Base-by-base conservation (phyloP, 2,888 invertebrate species). In the Macaria liturata region DNA sequence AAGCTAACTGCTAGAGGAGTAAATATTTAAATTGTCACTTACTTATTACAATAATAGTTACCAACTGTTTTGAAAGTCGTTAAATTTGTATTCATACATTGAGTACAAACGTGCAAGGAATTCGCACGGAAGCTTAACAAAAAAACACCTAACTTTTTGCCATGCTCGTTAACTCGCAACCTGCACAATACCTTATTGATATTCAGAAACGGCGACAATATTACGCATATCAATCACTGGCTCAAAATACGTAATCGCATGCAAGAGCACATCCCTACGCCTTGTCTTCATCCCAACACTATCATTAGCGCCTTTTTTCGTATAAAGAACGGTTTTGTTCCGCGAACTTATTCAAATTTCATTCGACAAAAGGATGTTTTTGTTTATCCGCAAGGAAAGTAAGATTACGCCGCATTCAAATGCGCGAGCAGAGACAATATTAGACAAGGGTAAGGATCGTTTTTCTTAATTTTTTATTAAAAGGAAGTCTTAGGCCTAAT, bases 191-290 rank as follows among this genome's bases (percentile, higher is more conserved):
- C 54, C 54, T 43, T 71, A 83, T 89, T 84, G 87, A 88, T 89
- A 91, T 90, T 89, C 89, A 90, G 84, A 83, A 76, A 80, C 71
- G 66, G 68, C 71, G 75, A 82, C 83, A 75, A 71, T 78, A 89
- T 90, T 89, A 82, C 86, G 89, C 90, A 89, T 91, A 91, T 91
- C 91, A 91, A 90, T 89, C 89, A 87, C 86, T 85, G 84, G 87
- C 86, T 81, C 85, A 87, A 84, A 89, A 84, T 71, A 78, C 78
- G 78, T 87, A 88, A 90, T 90, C 78, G 70, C 74, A 90, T 90
- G 89, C 89, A 80, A 72, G 78, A 70, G 80, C 91, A 84, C 86
- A 87, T 81, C 88, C 82, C 83, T 79, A 72, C 72, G 76, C 75
- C 76, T 86, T 86, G 83, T 86, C 76, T 84, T 80, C 76, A 64